phyloP scores from a whole-genome alignment of 2,113 vertebrate species.

The Bostrychus sinensis region DNA sequence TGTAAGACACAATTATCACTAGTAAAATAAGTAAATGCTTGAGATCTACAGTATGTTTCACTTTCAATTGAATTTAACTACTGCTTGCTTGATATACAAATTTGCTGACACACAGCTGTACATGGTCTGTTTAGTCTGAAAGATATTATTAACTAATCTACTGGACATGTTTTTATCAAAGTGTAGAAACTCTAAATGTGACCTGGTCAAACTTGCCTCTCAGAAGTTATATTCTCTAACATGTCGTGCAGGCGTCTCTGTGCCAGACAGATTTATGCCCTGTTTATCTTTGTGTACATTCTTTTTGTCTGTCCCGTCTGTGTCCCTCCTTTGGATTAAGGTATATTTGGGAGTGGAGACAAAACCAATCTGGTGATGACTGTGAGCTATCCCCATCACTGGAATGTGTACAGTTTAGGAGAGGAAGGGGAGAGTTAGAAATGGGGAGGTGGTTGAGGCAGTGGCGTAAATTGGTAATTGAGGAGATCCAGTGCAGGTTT shows the following conservation, averaged over 20 bases:
- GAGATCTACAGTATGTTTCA: too few relatives aligned
- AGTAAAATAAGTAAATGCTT: too few relatives aligned
- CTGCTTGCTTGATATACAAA: too few relatives aligned
- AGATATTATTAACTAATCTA: too few relatives aligned
- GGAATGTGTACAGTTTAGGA: slow-evolving; percentile 62
- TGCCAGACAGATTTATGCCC: not conserved
- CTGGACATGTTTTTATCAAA: too few relatives aligned
- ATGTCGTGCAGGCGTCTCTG: not conserved
- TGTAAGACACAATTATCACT: too few relatives aligned
- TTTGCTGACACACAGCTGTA: too few relatives aligned
- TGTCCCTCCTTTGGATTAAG: not conserved
- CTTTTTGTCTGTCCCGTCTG: slow-evolving; percentile 4
- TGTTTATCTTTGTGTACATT: not conserved
- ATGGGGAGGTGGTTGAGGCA: not conserved
- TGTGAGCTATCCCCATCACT: slow-evolving; percentile 19
- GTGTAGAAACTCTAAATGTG: too few relatives aligned
- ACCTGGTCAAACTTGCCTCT: too few relatives aligned
- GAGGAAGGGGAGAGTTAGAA: slow-evolving; percentile 24
- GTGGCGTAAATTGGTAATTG: not conserved
- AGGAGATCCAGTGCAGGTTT: not conserved
- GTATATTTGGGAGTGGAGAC: slow-evolving; percentile 29
- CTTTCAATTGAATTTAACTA: too few relatives aligned
- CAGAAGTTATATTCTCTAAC: not conserved
- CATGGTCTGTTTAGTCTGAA: too few relatives aligned
- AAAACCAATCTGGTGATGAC: slow-evolving; percentile 38